Percentiles rank a stretch among this genome's conserved stretches.
Evolutionary conservation across 1,140 invertebrate species (phyloP).

Genomic region (Palaemon carinicauda): DNA sequence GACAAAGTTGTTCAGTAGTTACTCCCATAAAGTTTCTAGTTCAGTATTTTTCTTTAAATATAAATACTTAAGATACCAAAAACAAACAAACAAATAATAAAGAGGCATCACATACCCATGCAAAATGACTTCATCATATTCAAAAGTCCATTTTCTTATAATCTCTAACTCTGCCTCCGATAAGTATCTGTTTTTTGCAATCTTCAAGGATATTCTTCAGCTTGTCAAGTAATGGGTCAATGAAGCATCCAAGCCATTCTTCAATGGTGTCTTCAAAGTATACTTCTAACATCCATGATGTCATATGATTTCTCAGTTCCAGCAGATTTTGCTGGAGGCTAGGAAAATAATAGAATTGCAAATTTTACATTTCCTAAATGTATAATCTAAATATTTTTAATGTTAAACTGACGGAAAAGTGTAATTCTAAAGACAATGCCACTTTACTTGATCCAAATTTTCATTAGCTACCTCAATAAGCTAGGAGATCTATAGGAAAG

Average conservation of each 20-base stretch:
- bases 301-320: slow-evolving; percentile 59
- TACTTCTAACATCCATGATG: slow-evolving; percentile 61
- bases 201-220: slow-evolving; percentile 59
- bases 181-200: slow-evolving; percentile 41
- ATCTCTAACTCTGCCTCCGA: slow-evolving; percentile 44
- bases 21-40: no score
- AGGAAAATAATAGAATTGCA: background rate
- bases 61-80: no score
- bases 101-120: no score
- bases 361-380: background rate
- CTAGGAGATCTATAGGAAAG: no score
- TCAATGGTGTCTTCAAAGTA: slow-evolving; percentile 63
- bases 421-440: background rate
- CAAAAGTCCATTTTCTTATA: slow-evolving; percentile 37
- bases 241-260: slow-evolving; percentile 63
- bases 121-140: no score
- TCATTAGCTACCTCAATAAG: no score
- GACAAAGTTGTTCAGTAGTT: no score
- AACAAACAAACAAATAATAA: no score
- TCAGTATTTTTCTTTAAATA: no score
- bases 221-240: slow-evolving; percentile 61
- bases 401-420: background rate
- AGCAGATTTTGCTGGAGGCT: slow-evolving; percentile 61
- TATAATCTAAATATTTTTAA: background rate
- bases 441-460: no score